phyloP scores from a whole-genome alignment of 2,113 vertebrate genomes.

The Ptyas mucosa region DNA sequence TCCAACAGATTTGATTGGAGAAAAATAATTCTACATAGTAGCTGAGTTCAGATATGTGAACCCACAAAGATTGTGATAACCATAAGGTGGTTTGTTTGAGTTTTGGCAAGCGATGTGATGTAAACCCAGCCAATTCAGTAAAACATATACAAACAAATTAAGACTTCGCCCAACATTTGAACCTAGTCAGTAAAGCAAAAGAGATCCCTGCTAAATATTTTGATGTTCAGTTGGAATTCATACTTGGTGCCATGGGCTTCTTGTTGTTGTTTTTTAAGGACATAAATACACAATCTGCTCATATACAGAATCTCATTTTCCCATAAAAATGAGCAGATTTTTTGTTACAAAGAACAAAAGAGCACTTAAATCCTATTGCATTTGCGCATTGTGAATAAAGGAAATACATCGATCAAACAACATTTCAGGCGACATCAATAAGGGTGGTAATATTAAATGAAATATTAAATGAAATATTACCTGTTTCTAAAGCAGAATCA shows the following conservation, averaged over 20 bases:
- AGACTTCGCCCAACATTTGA: not conserved
- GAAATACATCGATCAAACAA: not conserved
- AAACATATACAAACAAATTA: not conserved
- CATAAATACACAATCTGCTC: not conserved
- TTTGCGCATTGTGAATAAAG: not conserved
- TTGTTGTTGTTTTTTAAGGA: not conserved
- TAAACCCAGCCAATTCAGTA: not conserved
- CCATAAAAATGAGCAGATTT: not conserved
- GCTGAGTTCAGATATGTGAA: not conserved
- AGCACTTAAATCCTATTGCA: not conserved
- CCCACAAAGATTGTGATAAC: not conserved
- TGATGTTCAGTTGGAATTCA: not conserved
- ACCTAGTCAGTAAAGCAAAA: not conserved
- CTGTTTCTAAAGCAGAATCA: constrained; percentile 60
- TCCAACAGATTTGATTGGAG: not conserved
- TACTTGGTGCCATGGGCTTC: not conserved
- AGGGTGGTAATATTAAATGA: not conserved
- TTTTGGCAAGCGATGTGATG: not conserved
- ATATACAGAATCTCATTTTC: not conserved
- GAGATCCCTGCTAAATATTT: not conserved
- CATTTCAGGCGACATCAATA: not conserved
- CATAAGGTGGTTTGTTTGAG: not conserved
- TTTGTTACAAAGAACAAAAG: not conserved
- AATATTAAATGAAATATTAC: constrained; percentile 53
- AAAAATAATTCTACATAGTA: not conserved